These are phyloP conservation scores for Zelleria hepariella DNA, from an alignment of 2,888 invertebrate genomes.

Conservation along the genomic window DNA sequence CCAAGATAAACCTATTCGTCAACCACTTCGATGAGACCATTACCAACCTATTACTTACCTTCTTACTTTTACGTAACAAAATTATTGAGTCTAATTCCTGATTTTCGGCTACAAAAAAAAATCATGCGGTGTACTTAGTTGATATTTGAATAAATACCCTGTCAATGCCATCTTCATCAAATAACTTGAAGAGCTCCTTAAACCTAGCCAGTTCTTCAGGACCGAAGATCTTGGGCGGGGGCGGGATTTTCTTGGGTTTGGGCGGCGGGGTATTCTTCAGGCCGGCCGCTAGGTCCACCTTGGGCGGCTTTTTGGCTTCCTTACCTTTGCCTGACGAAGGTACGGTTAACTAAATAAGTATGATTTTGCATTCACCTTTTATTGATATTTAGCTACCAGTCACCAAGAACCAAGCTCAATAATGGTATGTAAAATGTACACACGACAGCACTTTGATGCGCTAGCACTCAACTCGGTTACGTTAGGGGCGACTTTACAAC, in stretches of 20 bases:
- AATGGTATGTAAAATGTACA: no score
- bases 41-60: no score
- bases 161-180: slow-evolving; percentile 52
- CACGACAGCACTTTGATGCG: no score
- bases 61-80: no score
- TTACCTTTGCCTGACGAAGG: slow-evolving; percentile 26
- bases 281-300: slow-evolving; percentile 14
- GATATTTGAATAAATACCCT: slow-evolving; percentile 30
- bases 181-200: slow-evolving; percentile 45
- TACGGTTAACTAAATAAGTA: neutral
- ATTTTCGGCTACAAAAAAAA: neutral
- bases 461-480: no score
- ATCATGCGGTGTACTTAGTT: no score
- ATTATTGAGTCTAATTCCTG: neutral
- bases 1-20: no score
- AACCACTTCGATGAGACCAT: no score
- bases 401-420: no score
- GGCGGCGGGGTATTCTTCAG: slow-evolving; percentile 28
- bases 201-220: slow-evolving; percentile 42
- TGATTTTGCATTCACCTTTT: no score
- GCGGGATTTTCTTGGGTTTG: slow-evolving; percentile 52
- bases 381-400: no score
- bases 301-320: slow-evolving; percentile 20
- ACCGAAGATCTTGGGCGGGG: slow-evolving; percentile 52
- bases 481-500: no score